phyloP scores from a whole-genome alignment of 2,888 invertebrate species.

The Stenolophus ochropezus region DNA sequence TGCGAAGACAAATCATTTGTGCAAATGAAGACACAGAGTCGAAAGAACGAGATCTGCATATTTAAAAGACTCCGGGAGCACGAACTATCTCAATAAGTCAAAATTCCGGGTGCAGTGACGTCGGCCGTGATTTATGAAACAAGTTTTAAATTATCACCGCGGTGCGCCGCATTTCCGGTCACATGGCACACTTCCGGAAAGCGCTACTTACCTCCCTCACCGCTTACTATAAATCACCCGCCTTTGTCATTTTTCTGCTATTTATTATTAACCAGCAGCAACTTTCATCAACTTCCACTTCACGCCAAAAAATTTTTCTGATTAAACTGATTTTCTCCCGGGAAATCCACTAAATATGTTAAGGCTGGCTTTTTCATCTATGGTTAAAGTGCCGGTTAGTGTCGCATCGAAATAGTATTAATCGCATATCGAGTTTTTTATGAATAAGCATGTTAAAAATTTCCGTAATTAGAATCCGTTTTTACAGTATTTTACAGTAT shows the following conservation, averaged over 20 bases:
- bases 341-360: no score
- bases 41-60: conserved; percentile 29
- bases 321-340: neutral
- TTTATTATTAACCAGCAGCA: conserved; percentile 33
- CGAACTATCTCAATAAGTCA: conserved; percentile 51
- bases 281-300: conserved; percentile 7
- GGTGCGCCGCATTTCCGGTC: conserved; percentile 41
- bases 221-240: conserved; percentile 8
- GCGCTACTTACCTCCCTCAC: conserved; percentile 13
- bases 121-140: conserved; percentile 42
- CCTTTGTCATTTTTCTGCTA: conserved; percentile 35
- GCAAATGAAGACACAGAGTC: conserved; percentile 23
- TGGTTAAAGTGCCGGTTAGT: no score
- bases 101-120: conserved; percentile 18
- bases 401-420: no score
- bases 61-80: conserved; percentile 13
- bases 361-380: no score
- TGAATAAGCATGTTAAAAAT: no score
- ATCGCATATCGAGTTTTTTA: no score
- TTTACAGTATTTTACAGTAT: no score
- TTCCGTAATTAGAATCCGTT: no score
- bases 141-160: conserved; percentile 48
- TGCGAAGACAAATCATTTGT: conserved; percentile 37
- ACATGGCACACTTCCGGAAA: conserved; percentile 36
- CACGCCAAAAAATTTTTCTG: neutral